Conservation (phyloP, 2,797 vertebrate species). For the Tauraco hartlaubi region DNA sequence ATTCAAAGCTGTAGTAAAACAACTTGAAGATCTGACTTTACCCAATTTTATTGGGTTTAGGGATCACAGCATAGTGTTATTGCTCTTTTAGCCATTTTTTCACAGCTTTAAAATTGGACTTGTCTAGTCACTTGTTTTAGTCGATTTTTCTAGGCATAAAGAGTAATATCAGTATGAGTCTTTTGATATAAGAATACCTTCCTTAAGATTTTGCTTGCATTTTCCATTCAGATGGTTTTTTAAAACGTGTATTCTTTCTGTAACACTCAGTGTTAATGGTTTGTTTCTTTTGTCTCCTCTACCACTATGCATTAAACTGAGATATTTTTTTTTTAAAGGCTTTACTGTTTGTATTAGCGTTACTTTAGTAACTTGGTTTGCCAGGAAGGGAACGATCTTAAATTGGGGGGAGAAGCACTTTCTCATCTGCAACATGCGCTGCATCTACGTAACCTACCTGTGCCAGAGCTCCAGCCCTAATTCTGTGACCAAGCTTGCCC, state of each 20-base stretch:
- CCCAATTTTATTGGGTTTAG: constrained; percentile 49
- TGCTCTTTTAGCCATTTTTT: background rate
- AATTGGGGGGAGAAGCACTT: background rate
- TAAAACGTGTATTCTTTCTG: background rate
- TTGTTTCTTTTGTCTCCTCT: background rate
- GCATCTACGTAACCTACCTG: background rate
- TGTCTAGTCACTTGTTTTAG: background rate
- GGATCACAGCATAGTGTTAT: background rate
- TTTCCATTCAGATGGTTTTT: background rate
- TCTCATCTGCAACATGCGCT: fast-evolving
- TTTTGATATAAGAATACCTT: background rate
- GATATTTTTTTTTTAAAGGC: background rate
- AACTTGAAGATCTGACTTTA: constrained; percentile 15
- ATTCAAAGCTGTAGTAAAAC: background rate
- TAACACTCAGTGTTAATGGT: background rate
- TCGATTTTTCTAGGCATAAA: background rate
- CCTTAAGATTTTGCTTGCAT: background rate
- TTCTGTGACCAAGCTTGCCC: background rate
- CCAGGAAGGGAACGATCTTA: background rate
- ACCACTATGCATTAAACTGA: constrained; percentile 12
- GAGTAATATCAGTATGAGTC: background rate
- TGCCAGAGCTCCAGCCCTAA: background rate
- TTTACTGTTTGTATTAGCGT: background rate
- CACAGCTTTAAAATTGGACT: background rate
- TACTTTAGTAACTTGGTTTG: background rate